Base-by-base conservation (phyloP, 2,888 invertebrate genomes). In the Prosapia bicincta region DNA sequence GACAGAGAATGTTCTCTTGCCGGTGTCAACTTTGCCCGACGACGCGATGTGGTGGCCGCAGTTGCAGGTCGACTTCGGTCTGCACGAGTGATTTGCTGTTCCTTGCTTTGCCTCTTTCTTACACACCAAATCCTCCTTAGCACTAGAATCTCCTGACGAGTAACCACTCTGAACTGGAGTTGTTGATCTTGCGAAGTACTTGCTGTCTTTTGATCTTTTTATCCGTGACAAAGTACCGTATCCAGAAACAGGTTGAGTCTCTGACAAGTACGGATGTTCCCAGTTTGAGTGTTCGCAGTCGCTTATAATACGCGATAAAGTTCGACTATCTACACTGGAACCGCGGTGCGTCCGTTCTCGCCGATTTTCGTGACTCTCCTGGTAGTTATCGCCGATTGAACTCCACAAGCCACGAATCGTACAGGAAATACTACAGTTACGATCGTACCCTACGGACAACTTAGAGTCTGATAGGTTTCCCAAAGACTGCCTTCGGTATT, bases 401-500 rank as follows among this genome's bases (percentile, higher is more conserved):
- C 79, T 81, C 81, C 81, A 81, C 30, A 81, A 76, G 9, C 81
- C 80, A 23, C 81, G 79, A 26, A 78, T 77, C n/a, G 79, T 78
- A 65, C 80, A 79, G 2, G 79, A 78, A 10, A 78, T 74, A 32
- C 78, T 32, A 68, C 76, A 74, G 25, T 77, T 78, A 15, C 79
- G 76, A 38, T 76, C 76, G 71, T 76, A 76, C 3, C 81, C 79
- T 66, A 80, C 76, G 1, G 80, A 79, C 28, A 81, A 75, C 70
- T 81, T 80, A 0, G 81, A 81, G 69, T 81, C 81, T 13, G 81
- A 77, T 26, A 81, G 77, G 67, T 81, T 81, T 15, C 81, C 80
- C 23, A 81, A 74, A 26, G 80, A 80, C 73, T 81, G 81, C 20
- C 81, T 78, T 13, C 81, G 75, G 73, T 80, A 81, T 71, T 81